Base-by-base conservation (phyloP, 2,888 invertebrate genomes). In the Tuta absoluta region DNA sequence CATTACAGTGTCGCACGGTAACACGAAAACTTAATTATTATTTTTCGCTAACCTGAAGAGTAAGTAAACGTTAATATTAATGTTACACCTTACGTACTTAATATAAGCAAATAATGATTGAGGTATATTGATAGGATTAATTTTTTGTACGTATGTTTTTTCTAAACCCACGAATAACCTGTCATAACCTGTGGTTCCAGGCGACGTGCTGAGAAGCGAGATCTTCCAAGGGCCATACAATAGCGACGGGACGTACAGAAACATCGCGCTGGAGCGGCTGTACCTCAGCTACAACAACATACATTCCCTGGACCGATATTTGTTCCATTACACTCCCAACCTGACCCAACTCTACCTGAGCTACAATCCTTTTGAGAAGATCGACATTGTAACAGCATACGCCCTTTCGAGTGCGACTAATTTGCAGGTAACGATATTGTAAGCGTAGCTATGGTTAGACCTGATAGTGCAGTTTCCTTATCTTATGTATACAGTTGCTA, bases 151-250 rank as follows among this genome's bases (percentile, higher is more conserved):
- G n/a, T n/a, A 1, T n/a, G n/a, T 4, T 17, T 45, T 45, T 51
- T 23, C n/a, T 56, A 28, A 56, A n/a, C 28, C n/a, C 12, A 8
- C n/a, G 11, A 58, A 58, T 37, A 58, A 33, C n/a, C 8, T 59
- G 0, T 14, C 51, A 58, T 37, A 58, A 33, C n/a, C 8, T 59
- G 0, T 14, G 48, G 62, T 85, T 86, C 66, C 79, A 94, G 94
- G 93, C n/a, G 94, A 94, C 64, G 92, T 93, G 49, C 77, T 95
- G 48, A 87, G 92, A 59, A 90, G 93, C 21, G 94, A 94, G 71
- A 92, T 94, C 65, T 95, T 95, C 81, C 93, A 93, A 75, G 95
- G 95, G 0, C 93, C 93, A 0, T 95, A 94, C 78, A 91, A 91
- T 33, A 17, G 28, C 66, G 84, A 90, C 63, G 87, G 87, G 2